Evolutionary conservation across 1,140 invertebrate genomes (phyloP).

Genomic region (Metopolophium dirhodum): DNA sequence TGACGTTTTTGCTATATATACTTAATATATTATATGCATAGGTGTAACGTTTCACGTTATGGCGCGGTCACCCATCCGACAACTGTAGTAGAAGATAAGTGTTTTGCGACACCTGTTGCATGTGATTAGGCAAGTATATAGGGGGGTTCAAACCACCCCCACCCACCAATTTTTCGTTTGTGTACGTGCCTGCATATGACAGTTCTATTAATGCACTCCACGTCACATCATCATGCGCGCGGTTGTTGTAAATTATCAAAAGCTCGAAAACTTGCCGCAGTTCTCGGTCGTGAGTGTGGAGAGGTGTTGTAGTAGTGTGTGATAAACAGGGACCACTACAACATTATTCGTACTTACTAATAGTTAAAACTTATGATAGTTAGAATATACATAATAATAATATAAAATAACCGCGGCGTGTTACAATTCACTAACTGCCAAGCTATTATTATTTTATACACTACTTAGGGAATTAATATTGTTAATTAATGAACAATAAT

Average conservation of each 20-base stretch:
- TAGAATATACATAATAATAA: neutral
- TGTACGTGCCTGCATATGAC: neutral
- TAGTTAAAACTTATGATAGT: neutral
- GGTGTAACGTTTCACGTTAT: too few species aligned
- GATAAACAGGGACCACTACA: neutral
- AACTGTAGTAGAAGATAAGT: too few species aligned
- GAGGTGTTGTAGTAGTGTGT: neutral
- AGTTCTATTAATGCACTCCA: neutral
- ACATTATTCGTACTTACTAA: neutral
- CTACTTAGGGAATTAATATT: neutral
- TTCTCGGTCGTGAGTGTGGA: neutral
- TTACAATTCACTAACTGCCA: neutral
- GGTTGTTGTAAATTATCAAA: neutral
- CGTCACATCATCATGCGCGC: neutral
- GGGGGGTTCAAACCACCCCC: too few species aligned
- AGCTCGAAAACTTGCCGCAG: neutral
- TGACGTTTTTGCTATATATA: too few species aligned
- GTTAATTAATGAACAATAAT: neutral
- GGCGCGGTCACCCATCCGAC: neutral
- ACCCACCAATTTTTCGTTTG: too few species aligned
- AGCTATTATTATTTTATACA: neutral
- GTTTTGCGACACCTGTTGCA: too few species aligned
- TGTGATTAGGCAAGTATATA: neutral
- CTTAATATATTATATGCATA: too few species aligned
- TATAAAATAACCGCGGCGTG: neutral